phyloP scores from a whole-genome alignment of 2,888 invertebrate genomes.

The Lepeophtheirus nordmannii region DNA sequence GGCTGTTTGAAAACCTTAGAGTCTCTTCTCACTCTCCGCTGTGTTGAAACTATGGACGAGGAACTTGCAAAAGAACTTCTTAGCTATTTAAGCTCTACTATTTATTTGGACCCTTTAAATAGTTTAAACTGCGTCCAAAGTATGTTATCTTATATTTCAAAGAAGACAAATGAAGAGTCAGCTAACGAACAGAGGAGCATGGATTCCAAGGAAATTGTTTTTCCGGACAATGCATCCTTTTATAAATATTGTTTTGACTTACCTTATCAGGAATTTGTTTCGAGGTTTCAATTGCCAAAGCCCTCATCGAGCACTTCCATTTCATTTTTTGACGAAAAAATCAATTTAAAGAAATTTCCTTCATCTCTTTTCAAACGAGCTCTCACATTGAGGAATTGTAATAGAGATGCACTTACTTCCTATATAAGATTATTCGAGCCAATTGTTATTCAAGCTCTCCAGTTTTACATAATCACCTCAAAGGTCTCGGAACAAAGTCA shows the following conservation, averaged over 20 bases:
- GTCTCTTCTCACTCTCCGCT: not conserved
- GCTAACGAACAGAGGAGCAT: no score
- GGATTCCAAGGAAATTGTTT: not conserved
- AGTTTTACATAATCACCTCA: constrained; percentile 31
- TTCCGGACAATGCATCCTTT: not conserved
- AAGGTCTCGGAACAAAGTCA: constrained; percentile 40
- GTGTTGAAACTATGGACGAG: constrained; percentile 42
- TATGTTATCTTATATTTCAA: constrained; percentile 12
- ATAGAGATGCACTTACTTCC: constrained; percentile 48
- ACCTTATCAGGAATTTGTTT: constrained; percentile 14
- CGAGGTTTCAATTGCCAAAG: constrained; percentile 13
- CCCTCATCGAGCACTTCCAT: not conserved
- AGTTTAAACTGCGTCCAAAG: constrained; percentile 58
- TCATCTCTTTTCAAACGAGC: constrained; percentile 32
- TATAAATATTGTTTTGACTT: constrained; percentile 13
- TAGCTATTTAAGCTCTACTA: constrained; percentile 53
- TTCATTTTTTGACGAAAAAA: not conserved
- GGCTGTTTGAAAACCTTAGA: not conserved
- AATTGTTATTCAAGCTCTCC: constrained; percentile 78
- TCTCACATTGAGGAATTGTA: constrained; percentile 29
- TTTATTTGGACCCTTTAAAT: constrained; percentile 50
- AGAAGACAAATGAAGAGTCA: not conserved
- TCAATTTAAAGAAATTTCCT: constrained; percentile 30
- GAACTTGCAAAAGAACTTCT: constrained; percentile 63
- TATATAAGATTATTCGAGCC: constrained; percentile 87